phyloP scores from a whole-genome alignment of 2,113 vertebrate genomes.

The Colossoma macropomum region DNA sequence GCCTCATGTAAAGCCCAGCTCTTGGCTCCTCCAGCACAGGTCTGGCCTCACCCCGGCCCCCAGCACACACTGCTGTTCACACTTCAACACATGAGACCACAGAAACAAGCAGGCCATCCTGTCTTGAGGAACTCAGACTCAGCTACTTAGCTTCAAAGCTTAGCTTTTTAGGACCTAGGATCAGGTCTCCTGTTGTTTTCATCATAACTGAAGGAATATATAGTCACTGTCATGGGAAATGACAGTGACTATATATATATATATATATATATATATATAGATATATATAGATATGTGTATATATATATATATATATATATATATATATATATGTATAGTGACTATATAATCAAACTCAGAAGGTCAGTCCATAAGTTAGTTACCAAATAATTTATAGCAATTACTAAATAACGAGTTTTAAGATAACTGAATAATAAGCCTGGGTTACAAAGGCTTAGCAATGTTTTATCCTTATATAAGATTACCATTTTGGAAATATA shows the following conservation, averaged over 20 bases:
- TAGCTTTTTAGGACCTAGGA: not conserved
- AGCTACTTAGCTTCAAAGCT: not conserved
- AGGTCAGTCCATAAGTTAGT: too few species aligned
- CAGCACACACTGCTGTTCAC: constrained; percentile 42
- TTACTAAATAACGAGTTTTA: not conserved
- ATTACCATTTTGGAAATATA: not conserved
- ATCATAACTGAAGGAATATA: not conserved
- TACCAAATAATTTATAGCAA: not conserved
- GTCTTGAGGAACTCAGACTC: not conserved
- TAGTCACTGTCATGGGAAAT: too few species aligned
- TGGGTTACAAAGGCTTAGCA: not conserved
- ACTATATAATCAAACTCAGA: too few species aligned
- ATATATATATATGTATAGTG: too few species aligned
- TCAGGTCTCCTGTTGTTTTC: not conserved
- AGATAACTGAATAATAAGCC: too few species aligned
- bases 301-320: too few species aligned
- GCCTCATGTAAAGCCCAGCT: constrained; percentile 47
- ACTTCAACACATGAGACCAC: constrained; percentile 45
- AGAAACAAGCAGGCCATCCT: constrained; percentile 10
- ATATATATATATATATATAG: too few species aligned
- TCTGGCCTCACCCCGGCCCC: not conserved
- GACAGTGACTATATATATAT: too few species aligned
- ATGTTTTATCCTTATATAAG: not conserved
- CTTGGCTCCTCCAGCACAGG: constrained; percentile 35
- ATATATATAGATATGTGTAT: too few species aligned